Evolutionary conservation across 2,888 invertebrate genomes (phyloP).

Genomic region (Chelonus formosanus): DNA sequence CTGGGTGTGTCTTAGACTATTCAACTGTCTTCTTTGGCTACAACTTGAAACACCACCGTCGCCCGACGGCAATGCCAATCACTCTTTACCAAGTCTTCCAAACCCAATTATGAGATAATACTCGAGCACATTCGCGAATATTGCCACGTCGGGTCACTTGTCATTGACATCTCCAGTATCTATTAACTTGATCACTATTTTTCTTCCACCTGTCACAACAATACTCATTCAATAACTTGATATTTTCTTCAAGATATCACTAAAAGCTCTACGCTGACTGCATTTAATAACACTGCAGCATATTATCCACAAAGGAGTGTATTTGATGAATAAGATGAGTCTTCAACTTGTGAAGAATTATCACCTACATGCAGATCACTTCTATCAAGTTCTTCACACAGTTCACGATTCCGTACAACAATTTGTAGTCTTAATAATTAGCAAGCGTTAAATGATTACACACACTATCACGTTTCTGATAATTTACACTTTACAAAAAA

Average conservation of each 20-base stretch:
- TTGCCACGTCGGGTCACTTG: constrained; percentile 15
- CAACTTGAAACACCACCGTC: constrained; percentile 18
- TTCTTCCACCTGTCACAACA: not conserved
- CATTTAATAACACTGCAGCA: not conserved
- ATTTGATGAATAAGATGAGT: too few relatives aligned
- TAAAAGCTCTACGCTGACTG: not conserved
- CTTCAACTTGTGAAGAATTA: too few relatives aligned
- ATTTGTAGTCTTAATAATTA: too few relatives aligned
- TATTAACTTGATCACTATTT: not conserved
- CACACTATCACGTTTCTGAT: not conserved
- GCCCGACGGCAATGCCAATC: constrained; percentile 27
- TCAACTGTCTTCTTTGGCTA: constrained; percentile 27
- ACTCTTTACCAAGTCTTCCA: not conserved
- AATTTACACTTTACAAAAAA: not conserved
- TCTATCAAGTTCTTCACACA: too few relatives aligned
- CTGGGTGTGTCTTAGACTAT: constrained; percentile 35
- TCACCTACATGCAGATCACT: too few relatives aligned
- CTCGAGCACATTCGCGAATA: not conserved
- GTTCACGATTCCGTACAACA: not conserved
- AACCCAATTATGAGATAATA: not conserved
- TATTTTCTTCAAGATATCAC: not conserved
- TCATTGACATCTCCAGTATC: constrained; percentile 30
- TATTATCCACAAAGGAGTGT: not conserved
- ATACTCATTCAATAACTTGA: not conserved
- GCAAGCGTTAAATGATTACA: not conserved